Percentiles rank a stretch among this genome's conserved stretches.
Evolutionary conservation across 1,140 invertebrate genomes (phyloP).

Genomic region (Vanessa tameamea): DNA sequence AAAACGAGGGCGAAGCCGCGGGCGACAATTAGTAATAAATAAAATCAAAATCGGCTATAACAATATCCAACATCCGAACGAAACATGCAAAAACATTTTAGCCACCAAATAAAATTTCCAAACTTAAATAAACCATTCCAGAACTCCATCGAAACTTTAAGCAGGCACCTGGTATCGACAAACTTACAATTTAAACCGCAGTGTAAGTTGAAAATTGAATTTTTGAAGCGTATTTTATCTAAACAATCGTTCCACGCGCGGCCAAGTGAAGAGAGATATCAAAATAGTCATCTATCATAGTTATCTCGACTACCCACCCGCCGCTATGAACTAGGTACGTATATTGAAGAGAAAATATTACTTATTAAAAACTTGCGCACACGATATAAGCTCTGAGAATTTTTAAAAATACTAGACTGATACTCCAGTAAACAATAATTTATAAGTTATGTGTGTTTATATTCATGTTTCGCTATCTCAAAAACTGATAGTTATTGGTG

Average conservation of each 20-base stretch:
- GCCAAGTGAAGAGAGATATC: slow-evolving; percentile 41
- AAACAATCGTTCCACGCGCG: slow-evolving; percentile 48
- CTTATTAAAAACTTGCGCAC: slow-evolving; percentile 6
- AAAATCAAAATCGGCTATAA: too few species aligned
- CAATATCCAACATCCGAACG: too few species aligned
- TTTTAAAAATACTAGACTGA: neutral
- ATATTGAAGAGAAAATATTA: slow-evolving; percentile 20
- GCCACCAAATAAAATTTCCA: neutral
- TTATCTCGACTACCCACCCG: slow-evolving; percentile 54
- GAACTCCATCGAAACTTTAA: slow-evolving; percentile 30
- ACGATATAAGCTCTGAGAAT: neutral
- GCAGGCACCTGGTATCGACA: slow-evolving; percentile 24
- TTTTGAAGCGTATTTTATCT: slow-evolving; percentile 54
- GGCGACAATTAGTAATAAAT: too few species aligned
- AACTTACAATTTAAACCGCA: slow-evolving; percentile 34
- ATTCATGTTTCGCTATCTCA: too few species aligned
- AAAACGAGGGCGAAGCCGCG: too few species aligned
- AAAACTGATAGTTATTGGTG: too few species aligned
- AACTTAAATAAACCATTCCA: neutral
- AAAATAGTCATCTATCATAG: slow-evolving; percentile 59
- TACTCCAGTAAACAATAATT: neutral
- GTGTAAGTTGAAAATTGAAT: slow-evolving; percentile 42
- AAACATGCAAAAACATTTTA: neutral
- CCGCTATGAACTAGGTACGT: slow-evolving; percentile 12
- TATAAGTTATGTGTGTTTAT: too few species aligned